Evolutionary conservation across 37 sponge, comb jelly and placozoan species (phyloP).

Genomic region (Beroe forskalii): DNA sequence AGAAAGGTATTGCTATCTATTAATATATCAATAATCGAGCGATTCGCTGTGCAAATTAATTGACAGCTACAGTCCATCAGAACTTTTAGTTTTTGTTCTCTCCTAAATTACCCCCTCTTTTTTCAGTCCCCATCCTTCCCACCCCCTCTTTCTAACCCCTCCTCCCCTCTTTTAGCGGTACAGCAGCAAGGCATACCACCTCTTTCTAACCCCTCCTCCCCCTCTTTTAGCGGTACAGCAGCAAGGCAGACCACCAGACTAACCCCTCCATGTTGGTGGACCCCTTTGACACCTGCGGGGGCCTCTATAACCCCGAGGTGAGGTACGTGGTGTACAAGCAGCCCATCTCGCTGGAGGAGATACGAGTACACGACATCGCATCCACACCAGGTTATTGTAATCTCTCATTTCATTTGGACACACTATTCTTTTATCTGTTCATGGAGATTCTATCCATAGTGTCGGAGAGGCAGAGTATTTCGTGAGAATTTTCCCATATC

Average conservation of each 20-base stretch:
- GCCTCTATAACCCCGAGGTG: slow-evolving; percentile 40
- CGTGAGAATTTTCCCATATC: no score
- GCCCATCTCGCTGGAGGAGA: slow-evolving; percentile 53
- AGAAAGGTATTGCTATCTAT: neutral
- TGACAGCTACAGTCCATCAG: neutral
- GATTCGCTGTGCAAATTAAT: neutral
- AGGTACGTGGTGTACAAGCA: slow-evolving; percentile 31
- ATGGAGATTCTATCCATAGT: no score
- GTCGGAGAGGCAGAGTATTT: no score
- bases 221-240: slow-evolving; percentile 13
- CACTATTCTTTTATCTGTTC: no score
- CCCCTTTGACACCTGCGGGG: slow-evolving; percentile 50
- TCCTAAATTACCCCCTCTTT: neutral
- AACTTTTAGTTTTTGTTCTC: neutral
- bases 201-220: neutral
- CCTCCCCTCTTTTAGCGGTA: slow-evolving; percentile 18
- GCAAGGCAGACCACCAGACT: slow-evolving; percentile 1
- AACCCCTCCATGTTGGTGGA: neutral
- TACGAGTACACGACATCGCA: slow-evolving; percentile 17
- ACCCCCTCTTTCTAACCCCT: neutral
- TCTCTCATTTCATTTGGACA: no score
- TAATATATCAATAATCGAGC: neutral
- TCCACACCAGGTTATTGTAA: slow-evolving; percentile 20
- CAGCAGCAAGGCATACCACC: neutral
- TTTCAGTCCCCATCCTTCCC: neutral